Conservation (phyloP, 2,797 vertebrate genomes). For the Scleropages formosus region DNA sequence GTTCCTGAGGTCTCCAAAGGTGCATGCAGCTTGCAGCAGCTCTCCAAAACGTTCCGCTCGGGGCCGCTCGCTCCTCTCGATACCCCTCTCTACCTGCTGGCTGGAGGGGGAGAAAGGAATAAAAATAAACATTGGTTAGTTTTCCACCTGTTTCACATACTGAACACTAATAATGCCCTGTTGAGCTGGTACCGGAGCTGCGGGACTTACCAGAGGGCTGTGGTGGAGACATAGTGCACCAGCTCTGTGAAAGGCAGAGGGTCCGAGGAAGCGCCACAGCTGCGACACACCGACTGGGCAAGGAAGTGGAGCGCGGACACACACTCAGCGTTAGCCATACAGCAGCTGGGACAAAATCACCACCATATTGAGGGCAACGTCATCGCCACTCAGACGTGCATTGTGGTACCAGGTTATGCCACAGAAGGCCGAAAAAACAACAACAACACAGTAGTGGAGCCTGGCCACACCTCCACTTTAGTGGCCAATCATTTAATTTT, state of each 20-base stretch:
- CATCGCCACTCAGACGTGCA: no score
- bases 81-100: slow-evolving; percentile 55
- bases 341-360: slow-evolving; percentile 12
- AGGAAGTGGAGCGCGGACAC: slow-evolving; percentile 31
- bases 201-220: slow-evolving; percentile 86
- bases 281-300: slow-evolving; percentile 85
- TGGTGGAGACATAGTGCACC: slow-evolving; percentile 95
- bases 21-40: slow-evolving; percentile 86
- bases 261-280: slow-evolving; percentile 94
- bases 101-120: slow-evolving; percentile 44
- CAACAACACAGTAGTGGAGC: no score
- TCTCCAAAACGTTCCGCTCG: slow-evolving; percentile 84
- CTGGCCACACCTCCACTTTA: no score
- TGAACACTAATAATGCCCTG: not conserved
- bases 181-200: not conserved
- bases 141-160: not conserved
- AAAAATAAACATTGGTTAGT: not conserved
- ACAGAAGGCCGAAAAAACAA: no score
- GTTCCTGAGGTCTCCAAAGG: slow-evolving; percentile 86
- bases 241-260: slow-evolving; percentile 94
- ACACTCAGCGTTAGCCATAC: slow-evolving; percentile 27
- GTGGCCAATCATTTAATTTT: no score
- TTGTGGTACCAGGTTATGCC: no score
- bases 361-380: no score
- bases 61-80: slow-evolving; percentile 72